phyloP scores from a whole-genome alignment of 2,888 invertebrate species.

The Disparrhopalites patrizii region DNA sequence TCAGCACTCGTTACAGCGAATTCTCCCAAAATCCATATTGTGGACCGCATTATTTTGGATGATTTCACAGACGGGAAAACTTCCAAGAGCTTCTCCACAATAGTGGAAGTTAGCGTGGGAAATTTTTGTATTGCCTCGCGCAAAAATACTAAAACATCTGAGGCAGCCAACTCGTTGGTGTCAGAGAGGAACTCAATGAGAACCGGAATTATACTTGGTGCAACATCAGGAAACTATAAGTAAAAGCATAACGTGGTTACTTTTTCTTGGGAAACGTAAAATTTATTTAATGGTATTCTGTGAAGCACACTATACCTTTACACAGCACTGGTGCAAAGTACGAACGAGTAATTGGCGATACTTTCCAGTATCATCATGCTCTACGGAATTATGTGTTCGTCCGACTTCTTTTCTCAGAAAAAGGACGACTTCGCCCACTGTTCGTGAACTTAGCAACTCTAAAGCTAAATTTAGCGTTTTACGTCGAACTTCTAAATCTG shows the following conservation, averaged over 20 bases:
- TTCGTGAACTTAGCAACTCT: constrained; percentile 85
- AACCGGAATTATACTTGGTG: constrained; percentile 87
- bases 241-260: neutral
- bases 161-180: constrained; percentile 82
- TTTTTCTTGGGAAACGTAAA: neutral
- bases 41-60: constrained; percentile 87
- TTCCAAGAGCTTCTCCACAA: constrained; percentile 79
- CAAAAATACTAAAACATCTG: constrained; percentile 90
- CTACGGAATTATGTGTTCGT: constrained; percentile 76
- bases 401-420: constrained; percentile 89
- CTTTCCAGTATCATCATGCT: constrained; percentile 92
- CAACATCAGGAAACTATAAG: constrained; percentile 79
- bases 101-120: constrained; percentile 70
- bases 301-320: constrained; percentile 60
- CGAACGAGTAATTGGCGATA: constrained; percentile 92
- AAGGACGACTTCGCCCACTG: constrained; percentile 91
- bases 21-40: constrained; percentile 96
- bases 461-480: constrained; percentile 81
- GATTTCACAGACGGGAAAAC: constrained; percentile 81
- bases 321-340: constrained; percentile 87
- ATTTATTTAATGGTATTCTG: neutral
- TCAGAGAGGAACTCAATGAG: constrained; percentile 89
- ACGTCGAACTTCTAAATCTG: constrained; percentile 89
- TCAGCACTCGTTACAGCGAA: constrained; percentile 77
- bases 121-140: constrained; percentile 95